Conservation (phyloP, 2,797 vertebrate genomes). For the Poecile montanus region DNA sequence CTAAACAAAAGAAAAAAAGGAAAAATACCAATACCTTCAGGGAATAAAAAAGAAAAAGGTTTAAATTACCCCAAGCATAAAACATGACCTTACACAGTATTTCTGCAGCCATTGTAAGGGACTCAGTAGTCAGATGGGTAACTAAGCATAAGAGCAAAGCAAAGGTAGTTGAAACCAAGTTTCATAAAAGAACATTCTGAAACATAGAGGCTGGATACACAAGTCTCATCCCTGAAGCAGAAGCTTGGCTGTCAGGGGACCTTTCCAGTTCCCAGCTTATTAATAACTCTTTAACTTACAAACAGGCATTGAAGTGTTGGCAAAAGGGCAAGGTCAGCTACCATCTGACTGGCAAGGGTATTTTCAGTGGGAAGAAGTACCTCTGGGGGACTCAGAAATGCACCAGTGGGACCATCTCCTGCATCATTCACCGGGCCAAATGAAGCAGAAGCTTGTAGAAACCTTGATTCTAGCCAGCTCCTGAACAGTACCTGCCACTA, state of each 20-base stretch:
- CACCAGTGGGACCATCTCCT: neutral
- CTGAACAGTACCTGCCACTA: neutral
- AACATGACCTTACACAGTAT: neutral
- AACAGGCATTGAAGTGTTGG: neutral
- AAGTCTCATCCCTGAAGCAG: neutral
- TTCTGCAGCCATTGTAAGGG: neutral
- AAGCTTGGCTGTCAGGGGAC: neutral
- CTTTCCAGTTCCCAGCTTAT: neutral
- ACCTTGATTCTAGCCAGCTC: neutral
- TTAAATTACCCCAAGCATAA: neutral
- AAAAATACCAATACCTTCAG: neutral
- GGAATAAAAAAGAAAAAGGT: neutral
- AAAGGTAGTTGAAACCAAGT: neutral
- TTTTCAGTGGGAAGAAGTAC: neutral
- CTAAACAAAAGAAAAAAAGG: neutral
- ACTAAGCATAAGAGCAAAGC: neutral
- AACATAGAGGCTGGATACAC: neutral
- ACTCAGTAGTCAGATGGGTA: neutral
- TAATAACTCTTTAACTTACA: neutral
- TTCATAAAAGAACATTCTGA: neutral
- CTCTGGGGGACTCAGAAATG: neutral
- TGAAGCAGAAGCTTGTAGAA: neutral
- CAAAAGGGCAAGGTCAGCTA: neutral
- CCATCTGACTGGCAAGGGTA: accelerated
- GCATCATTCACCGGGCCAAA: neutral